A percentile compares a stretch with the other conserved stretches of the same genome.
phyloP scores from a whole-genome alignment of 1,140 invertebrate genomes.

The Leucophenga varia region DNA sequence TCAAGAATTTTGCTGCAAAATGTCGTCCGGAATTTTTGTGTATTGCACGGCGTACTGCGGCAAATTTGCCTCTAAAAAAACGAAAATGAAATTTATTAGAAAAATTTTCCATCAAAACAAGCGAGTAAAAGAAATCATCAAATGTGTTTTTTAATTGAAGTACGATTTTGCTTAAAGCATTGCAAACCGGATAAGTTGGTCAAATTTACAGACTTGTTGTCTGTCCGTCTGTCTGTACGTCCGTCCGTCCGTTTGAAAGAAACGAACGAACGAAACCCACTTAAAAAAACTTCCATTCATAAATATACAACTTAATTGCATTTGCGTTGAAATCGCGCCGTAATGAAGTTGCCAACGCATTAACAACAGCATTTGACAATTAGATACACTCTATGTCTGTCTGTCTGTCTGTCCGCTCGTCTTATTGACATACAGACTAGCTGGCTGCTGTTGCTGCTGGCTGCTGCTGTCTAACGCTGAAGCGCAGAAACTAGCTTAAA shows the following conservation, averaged over 20 bases:
- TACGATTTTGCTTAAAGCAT: no score
- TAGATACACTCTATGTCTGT: no score
- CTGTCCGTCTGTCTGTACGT: conserved; percentile 7
- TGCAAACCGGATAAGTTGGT: not conserved
- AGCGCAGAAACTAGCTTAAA: no score
- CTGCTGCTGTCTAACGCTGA: no score
- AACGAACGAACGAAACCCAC: not conserved
- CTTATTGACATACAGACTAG: no score
- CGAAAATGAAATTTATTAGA: conserved; percentile 11
- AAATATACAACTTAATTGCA: conserved; percentile 5
- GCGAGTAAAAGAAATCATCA: no score
- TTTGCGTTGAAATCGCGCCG: no score
- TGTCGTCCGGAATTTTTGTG: conserved; percentile 79
- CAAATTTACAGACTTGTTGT: conserved; percentile 2
- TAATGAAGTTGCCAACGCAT: not conserved
- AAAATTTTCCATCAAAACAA: no score
- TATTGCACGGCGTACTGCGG: conserved; percentile 85
- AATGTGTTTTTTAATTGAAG: no score
- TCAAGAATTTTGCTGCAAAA: conserved; percentile 94
- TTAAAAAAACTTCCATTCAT: conserved; percentile 19
- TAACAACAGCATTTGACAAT: not conserved
- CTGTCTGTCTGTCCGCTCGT: no score
- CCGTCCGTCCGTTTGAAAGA: conserved; percentile 7
- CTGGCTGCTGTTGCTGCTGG: no score
- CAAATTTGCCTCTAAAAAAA: conserved; percentile 87